phyloP scores from a whole-genome alignment of 2,888 invertebrate genomes.

The Drosophila nr. fundita region DNA sequence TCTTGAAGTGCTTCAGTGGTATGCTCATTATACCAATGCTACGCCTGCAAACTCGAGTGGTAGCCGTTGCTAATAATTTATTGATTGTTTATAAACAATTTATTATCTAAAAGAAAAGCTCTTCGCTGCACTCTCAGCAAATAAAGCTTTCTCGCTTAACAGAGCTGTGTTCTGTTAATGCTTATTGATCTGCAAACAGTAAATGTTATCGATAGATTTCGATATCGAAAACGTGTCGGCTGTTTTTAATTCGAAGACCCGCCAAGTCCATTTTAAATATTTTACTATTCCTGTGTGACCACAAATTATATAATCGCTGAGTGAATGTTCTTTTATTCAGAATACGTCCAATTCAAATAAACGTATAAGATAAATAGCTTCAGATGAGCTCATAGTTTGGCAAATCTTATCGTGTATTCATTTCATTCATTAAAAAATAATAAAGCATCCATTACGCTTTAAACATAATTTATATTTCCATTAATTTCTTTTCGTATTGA shows the following conservation, averaged over 20 bases:
- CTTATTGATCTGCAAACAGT: constrained; percentile 10
- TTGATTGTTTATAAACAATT: constrained; percentile 23
- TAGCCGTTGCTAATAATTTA: not conserved
- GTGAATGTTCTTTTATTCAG: not conserved
- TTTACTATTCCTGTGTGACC: not conserved
- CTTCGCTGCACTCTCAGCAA: constrained; percentile 8
- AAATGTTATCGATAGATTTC: constrained; percentile 10
- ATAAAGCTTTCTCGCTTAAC: constrained; percentile 28
- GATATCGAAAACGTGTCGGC: not conserved
- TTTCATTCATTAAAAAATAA: not conserved
- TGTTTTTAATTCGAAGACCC: not conserved
- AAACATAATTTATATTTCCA: constrained; percentile 69
- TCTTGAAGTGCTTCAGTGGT: constrained; percentile 68
- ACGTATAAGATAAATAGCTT: not conserved
- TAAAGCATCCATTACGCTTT: constrained; percentile 21
- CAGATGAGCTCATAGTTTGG: not conserved
- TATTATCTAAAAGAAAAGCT: constrained; percentile 3
- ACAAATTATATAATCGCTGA: not conserved
- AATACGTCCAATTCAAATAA: not conserved
- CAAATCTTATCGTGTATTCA: not conserved
- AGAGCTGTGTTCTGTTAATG: not conserved
- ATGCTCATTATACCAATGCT: constrained; percentile 51
- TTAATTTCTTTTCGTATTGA: constrained; percentile 77
- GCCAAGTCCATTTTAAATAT: too few species aligned
- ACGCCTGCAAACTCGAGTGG: not conserved